Percentiles rank a stretch among this genome's conserved stretches.
phyloP scores from a whole-genome alignment of 2,888 invertebrate genomes.

The Salticus scenicus region DNA sequence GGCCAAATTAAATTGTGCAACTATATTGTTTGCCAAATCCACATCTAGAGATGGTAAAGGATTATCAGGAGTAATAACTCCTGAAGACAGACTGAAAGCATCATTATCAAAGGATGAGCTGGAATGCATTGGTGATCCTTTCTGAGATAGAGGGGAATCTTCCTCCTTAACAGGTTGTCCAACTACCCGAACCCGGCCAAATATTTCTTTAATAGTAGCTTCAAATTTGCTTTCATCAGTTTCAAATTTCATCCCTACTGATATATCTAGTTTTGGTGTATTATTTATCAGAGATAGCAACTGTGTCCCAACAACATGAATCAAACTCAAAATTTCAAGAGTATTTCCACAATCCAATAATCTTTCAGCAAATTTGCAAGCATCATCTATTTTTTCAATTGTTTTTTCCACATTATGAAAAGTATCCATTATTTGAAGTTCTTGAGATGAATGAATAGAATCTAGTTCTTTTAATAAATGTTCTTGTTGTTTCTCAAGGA shows the following conservation, averaged over 20 bases:
- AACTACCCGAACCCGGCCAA: slow-evolving; percentile 73
- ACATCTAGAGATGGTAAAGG: slow-evolving; percentile 72
- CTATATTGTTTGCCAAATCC: slow-evolving; percentile 73
- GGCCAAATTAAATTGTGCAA: slow-evolving; percentile 86
- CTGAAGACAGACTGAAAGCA: slow-evolving; percentile 74
- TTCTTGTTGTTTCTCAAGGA: slow-evolving; percentile 76
- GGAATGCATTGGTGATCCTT: slow-evolving; percentile 73
- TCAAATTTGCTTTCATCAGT: slow-evolving; percentile 88
- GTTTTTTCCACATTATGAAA: slow-evolving; percentile 69
- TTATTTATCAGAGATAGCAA: slow-evolving; percentile 86
- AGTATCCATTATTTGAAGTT: slow-evolving; percentile 83
- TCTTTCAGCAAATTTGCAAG: slow-evolving; percentile 88
- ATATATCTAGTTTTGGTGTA: slow-evolving; percentile 87
- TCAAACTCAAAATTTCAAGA: slow-evolving; percentile 88
- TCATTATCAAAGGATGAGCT: slow-evolving; percentile 76
- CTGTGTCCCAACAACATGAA: slow-evolving; percentile 85
- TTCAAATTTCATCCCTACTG: slow-evolving; percentile 83
- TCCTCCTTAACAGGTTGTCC: slow-evolving; percentile 40
- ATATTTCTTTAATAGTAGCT: slow-evolving; percentile 79
- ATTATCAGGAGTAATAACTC: slow-evolving; percentile 74
- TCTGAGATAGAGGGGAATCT: slow-evolving; percentile 62
- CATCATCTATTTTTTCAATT: slow-evolving; percentile 83
- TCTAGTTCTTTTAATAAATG: slow-evolving; percentile 72
- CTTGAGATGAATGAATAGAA: slow-evolving; percentile 78
- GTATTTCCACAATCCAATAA: slow-evolving; percentile 89